Base-by-base conservation (phyloP, 2,888 invertebrate species). In the Patella pellucida region DNA sequence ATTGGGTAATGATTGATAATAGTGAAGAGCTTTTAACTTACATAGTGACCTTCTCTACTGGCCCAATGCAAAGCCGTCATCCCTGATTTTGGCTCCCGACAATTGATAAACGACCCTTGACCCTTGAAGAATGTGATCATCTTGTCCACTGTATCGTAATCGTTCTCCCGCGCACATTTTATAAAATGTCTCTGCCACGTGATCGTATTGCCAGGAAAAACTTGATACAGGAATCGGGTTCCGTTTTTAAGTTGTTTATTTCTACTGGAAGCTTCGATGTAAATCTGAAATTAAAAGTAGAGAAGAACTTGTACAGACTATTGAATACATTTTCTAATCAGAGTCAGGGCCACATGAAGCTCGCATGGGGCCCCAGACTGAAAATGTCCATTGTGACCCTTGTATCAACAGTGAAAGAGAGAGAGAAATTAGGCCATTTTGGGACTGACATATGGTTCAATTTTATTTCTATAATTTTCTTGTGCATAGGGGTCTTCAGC, bases 1-100 rank as follows among this genome's bases (percentile, higher is more conserved):
- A 27, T 27, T 31, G 4, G 31, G 31, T 31, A 31, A 31, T 31
- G 31, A 19, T 72, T 5, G 4, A 2, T 12, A 7, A 68, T n/a
- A 23, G 7, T 41, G 9, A 41, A 41, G 41, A 1, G 9, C 1
- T 41, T 1, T 27, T 31, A 15, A 84, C 87, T 85, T 83, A 90
- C 90, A 84, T 84, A 87, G 77, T 89, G 85, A n/a, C 90, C 90
- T 76, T 85, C 79, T 71, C 85, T 82, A 76, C 86, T 84, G 51
- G 90, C 90, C 79, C 83, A 81, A 79, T 90, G 90, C 12, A 91
- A 82, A 4, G 90, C 88, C 1, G 89, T 88, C 78, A 90, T 88
- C 0, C 86, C 86, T 4, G 89, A 87, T 74, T 86, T 85, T 0
- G 86, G 83, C 75, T 90, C 91, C 67, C 82, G 82, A 69, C 88